phyloP scores from a whole-genome alignment of 2,113 vertebrate genomes.

The Meriones unguiculatus region DNA sequence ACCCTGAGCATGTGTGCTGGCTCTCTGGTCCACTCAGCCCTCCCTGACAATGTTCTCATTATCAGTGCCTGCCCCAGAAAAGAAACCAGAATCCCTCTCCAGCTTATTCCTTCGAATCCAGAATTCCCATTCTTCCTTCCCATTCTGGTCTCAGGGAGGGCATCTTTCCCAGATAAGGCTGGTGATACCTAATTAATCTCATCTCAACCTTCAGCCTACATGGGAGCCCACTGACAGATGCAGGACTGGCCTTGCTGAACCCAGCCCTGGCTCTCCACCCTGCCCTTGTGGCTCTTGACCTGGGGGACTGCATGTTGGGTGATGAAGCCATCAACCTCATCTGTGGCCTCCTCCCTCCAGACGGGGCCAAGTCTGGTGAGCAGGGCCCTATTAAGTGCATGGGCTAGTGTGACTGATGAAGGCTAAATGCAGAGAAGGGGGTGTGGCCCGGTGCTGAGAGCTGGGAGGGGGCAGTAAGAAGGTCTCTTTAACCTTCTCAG shows the following conservation, averaged over 20 bases:
- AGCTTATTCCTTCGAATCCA: neutral
- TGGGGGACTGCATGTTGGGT: conserved; percentile 97
- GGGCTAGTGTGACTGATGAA: neutral
- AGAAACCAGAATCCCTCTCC: neutral
- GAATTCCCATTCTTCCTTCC: conserved; percentile 16
- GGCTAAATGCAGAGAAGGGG: neutral
- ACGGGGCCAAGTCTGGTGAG: conserved; percentile 97
- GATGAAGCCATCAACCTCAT: conserved; percentile 96
- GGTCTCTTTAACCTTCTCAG: neutral
- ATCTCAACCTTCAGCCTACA: conserved; percentile 90
- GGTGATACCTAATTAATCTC: conserved; percentile 47
- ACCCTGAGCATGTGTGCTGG: neutral
- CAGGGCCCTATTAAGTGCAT: conserved; percentile 28
- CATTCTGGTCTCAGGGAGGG: neutral
- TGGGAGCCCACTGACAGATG: conserved; percentile 94
- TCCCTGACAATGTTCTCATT: neutral
- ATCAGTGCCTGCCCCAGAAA: conserved; percentile 33
- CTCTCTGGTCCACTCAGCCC: neutral
- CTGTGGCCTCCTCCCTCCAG: conserved; percentile 96
- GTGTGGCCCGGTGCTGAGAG: neutral
- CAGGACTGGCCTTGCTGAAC: conserved; percentile 94
- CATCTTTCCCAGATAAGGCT: neutral
- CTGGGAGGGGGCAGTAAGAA: neutral
- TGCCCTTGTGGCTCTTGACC: conserved; percentile 94
- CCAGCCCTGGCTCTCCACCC: conserved; percentile 94